Conservation (phyloP, 2,797 vertebrate species). For the Arrhamphus sclerolepis region DNA sequence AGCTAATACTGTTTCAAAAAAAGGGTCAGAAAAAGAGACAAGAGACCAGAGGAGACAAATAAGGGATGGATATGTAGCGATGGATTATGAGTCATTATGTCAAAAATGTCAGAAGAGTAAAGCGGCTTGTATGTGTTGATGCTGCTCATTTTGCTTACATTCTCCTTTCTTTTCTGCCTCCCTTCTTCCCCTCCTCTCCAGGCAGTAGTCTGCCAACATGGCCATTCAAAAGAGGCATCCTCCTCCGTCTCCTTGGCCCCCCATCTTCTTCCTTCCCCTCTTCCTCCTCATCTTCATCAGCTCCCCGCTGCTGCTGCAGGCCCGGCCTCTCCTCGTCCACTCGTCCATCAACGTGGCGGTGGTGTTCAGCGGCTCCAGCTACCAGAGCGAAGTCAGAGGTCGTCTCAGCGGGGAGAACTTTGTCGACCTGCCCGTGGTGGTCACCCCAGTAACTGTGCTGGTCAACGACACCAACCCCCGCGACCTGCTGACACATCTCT, state of each 20-base stretch:
- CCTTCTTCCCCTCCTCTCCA: constrained; percentile 45
- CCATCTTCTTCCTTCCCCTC: constrained; percentile 39
- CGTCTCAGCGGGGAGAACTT: constrained; percentile 93
- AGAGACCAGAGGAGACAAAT: constrained; percentile 37
- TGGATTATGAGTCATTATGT: constrained; percentile 63
- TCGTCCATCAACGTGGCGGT: constrained; percentile 91
- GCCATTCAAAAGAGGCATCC: constrained; percentile 68
- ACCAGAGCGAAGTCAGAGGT: constrained; percentile 86
- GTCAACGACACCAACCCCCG: constrained; percentile 96
- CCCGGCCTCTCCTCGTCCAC: constrained; percentile 80
- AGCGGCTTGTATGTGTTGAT: constrained; percentile 51
- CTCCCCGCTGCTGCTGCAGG: constrained; percentile 51
- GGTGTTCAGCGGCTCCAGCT: constrained; percentile 91
- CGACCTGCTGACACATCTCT: constrained; percentile 91
- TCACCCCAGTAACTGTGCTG: constrained; percentile 90
- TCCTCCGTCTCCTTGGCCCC: constrained; percentile 68
- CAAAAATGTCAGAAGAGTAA: constrained; percentile 59
- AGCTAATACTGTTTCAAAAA: constrained; percentile 55
- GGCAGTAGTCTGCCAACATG: constrained; percentile 82
- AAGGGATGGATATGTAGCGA: constrained; percentile 31
- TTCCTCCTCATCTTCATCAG: constrained; percentile 64
- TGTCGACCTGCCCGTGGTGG: constrained; percentile 91
- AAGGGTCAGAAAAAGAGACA: constrained; percentile 46
- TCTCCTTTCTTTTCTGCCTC: constrained; percentile 9
- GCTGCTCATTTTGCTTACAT: constrained; percentile 39